phyloP scores from a whole-genome alignment of 2,113 vertebrate species.

The Isichthys henryi region DNA sequence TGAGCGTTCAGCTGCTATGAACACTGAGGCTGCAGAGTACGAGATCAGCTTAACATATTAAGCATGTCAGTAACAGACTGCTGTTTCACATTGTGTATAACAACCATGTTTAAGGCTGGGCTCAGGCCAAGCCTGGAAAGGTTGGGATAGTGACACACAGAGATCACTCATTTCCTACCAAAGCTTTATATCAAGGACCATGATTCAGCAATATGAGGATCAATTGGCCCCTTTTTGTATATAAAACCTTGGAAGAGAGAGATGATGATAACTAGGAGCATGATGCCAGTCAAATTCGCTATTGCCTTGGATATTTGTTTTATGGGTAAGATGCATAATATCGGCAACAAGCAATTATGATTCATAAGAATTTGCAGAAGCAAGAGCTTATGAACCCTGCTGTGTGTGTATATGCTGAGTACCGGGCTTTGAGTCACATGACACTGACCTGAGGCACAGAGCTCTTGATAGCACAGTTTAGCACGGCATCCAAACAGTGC shows the following conservation, averaged over 20 bases:
- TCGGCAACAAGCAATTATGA: background rate
- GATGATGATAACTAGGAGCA: slow-evolving; percentile 8
- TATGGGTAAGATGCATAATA: background rate
- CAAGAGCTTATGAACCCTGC: background rate
- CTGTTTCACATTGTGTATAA: background rate
- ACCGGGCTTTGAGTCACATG: background rate
- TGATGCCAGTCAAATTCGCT: slow-evolving; percentile 9
- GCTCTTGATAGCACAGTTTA: background rate
- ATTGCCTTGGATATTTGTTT: background rate
- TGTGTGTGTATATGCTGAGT: background rate
- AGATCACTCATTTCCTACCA: slow-evolving; percentile 41
- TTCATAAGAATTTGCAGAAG: too few species aligned
- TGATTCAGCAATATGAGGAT: slow-evolving; percentile 48
- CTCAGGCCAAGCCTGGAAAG: slow-evolving; percentile 10
- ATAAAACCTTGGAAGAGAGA: slow-evolving; percentile 27
- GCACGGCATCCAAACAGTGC: background rate
- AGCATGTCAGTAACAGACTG: background rate
- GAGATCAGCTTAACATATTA: background rate
- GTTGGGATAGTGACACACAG: slow-evolving; percentile 24
- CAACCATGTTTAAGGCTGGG: slow-evolving; percentile 11
- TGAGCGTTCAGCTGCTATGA: background rate
- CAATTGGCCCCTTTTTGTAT: slow-evolving; percentile 38
- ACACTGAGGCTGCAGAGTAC: background rate
- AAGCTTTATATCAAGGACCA: slow-evolving; percentile 30
- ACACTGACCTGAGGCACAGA: background rate